Base-by-base conservation (phyloP, 2,113 vertebrate genomes). In the Rissa tridactyla region DNA sequence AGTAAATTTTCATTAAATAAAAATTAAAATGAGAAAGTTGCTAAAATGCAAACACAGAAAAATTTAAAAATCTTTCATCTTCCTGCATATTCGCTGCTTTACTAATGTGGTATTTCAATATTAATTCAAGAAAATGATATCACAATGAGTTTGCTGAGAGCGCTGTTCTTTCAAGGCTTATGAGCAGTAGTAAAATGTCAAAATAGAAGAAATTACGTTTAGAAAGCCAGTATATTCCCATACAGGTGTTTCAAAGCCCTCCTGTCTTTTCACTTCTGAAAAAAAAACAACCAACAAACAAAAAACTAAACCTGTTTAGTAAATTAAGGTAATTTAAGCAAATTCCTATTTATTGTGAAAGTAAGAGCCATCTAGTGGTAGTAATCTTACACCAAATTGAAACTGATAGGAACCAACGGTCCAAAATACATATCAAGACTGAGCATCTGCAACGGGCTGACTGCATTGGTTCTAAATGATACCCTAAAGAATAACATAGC, bases 311-410 rank as follows among this genome's bases (percentile, higher is more conserved):
- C 1, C 14, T 42, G 15, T 17, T 68, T 5, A 47, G 32, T n/a
- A 76, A 76, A 87, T 62, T 54, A 54, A 64, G 13, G 15, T 16
- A 60, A 70, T 32, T 30, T 3, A 55, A 83, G 11, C 17, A 60
- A 92, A 88, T 32, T 51, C 42, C 15, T 36, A 46, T 34, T 80
- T 81, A 38, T 23, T 62, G 70, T 91, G 95, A 96, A 84, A n/a
- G 51, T 57, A 93, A 62, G 96, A 96, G 97, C 96, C 98, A 98
- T 82, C 98, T 97, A 97, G 97, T 68, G 97, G 71, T 27, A 71
- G 36, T 5, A 54, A 29, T 7, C 6, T 29, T 62, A 22, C 11
- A 26, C 11, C 40, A 40, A 38, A 65, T 2, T 6, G 20, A 85
- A 89, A 80, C n/a, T 22, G 47, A 18, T 42, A 32, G 49, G 42